Evolutionary conservation across 2,797 vertebrate genomes (phyloP).

Genomic region (Microctenopoma stevenorrisi): DNA sequence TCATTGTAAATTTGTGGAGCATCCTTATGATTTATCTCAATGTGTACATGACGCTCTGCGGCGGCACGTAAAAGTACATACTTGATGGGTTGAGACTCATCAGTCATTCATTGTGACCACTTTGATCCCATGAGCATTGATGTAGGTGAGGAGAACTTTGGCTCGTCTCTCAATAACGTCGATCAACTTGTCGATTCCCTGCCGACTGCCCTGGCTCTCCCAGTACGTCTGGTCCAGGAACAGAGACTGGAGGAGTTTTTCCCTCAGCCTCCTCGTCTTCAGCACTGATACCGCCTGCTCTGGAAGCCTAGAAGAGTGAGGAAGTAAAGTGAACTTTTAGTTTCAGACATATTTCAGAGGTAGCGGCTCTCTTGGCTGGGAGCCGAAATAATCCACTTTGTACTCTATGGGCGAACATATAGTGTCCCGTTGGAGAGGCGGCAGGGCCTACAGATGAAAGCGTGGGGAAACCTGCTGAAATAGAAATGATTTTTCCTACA

Average conservation of each 20-base stretch:
- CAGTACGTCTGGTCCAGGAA: conserved; percentile 95
- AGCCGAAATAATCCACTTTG: background rate
- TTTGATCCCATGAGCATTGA: conserved; percentile 91
- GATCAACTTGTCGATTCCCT: conserved; percentile 95
- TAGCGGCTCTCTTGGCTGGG: background rate
- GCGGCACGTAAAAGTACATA: background rate
- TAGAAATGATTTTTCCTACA: background rate
- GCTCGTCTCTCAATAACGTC: conserved; percentile 92
- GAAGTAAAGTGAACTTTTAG: background rate
- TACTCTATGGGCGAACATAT: background rate
- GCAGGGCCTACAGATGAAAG: background rate
- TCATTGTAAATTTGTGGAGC: background rate
- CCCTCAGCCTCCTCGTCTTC: conserved; percentile 88
- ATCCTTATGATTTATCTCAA: no score
- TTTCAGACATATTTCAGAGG: background rate
- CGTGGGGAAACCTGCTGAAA: background rate
- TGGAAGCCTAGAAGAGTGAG: conserved; percentile 85
- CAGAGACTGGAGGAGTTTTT: conserved; percentile 95
- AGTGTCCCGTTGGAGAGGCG: background rate
- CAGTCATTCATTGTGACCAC: conserved; percentile 88
- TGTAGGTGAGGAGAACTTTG: conserved; percentile 91
- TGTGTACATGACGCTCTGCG: background rate
- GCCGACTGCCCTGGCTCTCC: conserved; percentile 95
- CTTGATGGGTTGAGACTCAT: conserved; percentile 20
- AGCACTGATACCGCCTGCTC: conserved; percentile 90